Percentiles rank a stretch among this genome's conserved stretches.
These are phyloP conservation scores for Allobates femoralis DNA, from an alignment of 2,797 vertebrate genomes.

Conservation along the genomic window DNA sequence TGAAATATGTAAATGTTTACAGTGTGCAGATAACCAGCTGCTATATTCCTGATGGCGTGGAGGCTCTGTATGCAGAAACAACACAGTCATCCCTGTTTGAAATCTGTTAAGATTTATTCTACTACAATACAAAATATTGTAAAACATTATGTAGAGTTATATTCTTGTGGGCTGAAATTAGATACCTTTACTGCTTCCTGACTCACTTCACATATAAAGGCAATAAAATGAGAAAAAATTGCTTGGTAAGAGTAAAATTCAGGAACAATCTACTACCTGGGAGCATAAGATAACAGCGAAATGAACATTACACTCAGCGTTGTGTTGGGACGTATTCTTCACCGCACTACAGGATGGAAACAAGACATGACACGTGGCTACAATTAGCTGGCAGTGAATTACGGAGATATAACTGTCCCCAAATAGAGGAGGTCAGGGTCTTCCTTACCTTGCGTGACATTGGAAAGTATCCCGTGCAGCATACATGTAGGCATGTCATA, in stretches of 20 bases:
- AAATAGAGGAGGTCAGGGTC: background rate
- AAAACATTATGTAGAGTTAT: slow-evolving; percentile 14
- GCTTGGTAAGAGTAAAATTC: background rate
- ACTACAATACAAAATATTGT: slow-evolving; percentile 2
- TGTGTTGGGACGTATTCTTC: background rate
- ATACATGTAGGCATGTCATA: background rate
- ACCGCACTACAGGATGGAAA: background rate
- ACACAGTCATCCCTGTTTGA: background rate
- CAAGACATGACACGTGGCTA: background rate
- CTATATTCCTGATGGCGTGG: background rate
- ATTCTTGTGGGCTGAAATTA: slow-evolving; percentile 6
- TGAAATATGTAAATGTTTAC: slow-evolving; percentile 5
- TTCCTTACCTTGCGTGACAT: background rate
- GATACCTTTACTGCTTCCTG: background rate
- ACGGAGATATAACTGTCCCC: background rate
- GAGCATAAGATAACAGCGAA: background rate
- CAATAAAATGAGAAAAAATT: slow-evolving; percentile 8
- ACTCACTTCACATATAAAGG: background rate
- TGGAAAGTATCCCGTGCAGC: no score
- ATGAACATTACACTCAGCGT: background rate
- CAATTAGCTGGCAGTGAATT: background rate
- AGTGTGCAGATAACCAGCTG: background rate
- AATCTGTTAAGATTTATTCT: background rate
- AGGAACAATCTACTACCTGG: background rate
- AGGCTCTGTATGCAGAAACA: background rate